Evolutionary conservation across 2,797 vertebrate genomes (phyloP), one percentile per base, ranked within the genome.

Genomic region (Xyrichtys novacula): DNA sequence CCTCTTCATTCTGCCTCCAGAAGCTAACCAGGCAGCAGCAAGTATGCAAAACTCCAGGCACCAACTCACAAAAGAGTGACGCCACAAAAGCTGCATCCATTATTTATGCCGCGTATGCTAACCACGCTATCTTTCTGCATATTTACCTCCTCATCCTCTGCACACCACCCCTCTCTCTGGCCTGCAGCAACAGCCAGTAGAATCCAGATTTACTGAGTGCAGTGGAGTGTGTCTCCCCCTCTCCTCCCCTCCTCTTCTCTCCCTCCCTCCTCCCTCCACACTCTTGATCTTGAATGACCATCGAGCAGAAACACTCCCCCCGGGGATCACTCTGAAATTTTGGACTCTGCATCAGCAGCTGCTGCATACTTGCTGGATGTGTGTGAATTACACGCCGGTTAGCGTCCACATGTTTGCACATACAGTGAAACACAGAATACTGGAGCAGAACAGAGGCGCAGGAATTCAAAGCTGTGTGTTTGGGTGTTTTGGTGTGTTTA

Each of bases 401-500:
- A 44, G 39, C 20, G 19, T 36, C 43, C 11, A 14, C 44, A 17
- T 71, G 50, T 83, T 61, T 55, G 57, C 55, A 58, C 31, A 6
- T 5, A 8, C 3, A 29, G 48, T n/a, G n/a, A n/a, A n/a, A n/a
- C 2, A 4, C 22, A 1, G 12, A 61, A 49, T 47, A 43, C 52
- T 58, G 39, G 7, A 54, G 19, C 14, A 17, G 7, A 34, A 15
- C 19, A 50, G 11, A 34, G 2, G 8, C 4, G 56, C 49, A 39
- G 29, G 43, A 47, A 61, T 42, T 70, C 50, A 74, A 76, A 67
- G 69, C 66, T 54, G 23, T 36, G 59, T 78, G 62, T 63, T 52
- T 73, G 22, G 43, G 12, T 66, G 68, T 73, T 56, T 75, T 81
- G 71, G 65, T 66, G 63, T 73, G 62, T 75, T 83, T 76, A 73